phyloP scores from a whole-genome alignment of 2,888 invertebrate species.

The Ochlodes sylvanus region DNA sequence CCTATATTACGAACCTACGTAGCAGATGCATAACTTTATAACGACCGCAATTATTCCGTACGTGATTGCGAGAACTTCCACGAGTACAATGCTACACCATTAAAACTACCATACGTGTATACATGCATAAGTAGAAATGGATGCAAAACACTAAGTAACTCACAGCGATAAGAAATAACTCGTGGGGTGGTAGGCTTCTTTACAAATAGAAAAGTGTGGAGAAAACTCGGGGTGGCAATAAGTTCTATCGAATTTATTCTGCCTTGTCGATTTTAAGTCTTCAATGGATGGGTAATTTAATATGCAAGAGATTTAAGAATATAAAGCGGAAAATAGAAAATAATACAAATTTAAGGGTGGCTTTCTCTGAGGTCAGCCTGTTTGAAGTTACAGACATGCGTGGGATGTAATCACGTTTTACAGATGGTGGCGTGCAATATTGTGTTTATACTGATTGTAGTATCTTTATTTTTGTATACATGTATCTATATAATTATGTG shows the following conservation, averaged over 20 bases:
- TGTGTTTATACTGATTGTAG: no score
- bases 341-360: background rate
- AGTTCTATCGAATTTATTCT: slow-evolving; percentile 26
- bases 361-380: background rate
- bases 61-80: slow-evolving; percentile 15
- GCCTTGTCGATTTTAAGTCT: slow-evolving; percentile 23
- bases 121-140: slow-evolving; percentile 74
- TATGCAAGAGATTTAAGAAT: slow-evolving; percentile 20
- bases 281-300: slow-evolving; percentile 21
- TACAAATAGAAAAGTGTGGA: slow-evolving; percentile 28
- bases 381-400: background rate
- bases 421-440: no score
- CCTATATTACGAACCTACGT: background rate
- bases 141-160: slow-evolving; percentile 79
- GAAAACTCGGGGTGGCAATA: slow-evolving; percentile 28
- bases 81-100: slow-evolving; percentile 23
- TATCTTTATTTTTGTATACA: no score
- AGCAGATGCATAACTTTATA: slow-evolving; percentile 13
- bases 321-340: background rate
- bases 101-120: slow-evolving; percentile 2
- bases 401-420: no score
- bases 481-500: no score
- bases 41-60: slow-evolving; percentile 19
- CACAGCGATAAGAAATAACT: slow-evolving; percentile 70
- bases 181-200: slow-evolving; percentile 43